A percentile compares a stretch with the other conserved stretches of the same genome.
Evolutionary conservation across 2,113 vertebrate genomes (phyloP).

Genomic region (Corythornis vintsioides): DNA sequence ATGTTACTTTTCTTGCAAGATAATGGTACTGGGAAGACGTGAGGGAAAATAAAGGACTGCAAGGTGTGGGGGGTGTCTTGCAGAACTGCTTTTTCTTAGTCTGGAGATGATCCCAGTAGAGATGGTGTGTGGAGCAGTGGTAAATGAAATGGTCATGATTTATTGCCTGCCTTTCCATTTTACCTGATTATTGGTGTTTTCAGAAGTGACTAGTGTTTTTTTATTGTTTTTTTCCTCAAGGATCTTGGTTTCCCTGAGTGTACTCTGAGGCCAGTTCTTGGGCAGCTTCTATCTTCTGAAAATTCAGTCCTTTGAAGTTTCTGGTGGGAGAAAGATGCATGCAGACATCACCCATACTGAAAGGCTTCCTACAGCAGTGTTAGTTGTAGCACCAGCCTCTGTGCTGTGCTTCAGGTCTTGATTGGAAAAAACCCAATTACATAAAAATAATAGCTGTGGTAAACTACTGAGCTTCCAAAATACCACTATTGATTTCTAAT

Average conservation of each 20-base stretch:
- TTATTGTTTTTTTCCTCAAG: not conserved
- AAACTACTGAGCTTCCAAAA: not conserved
- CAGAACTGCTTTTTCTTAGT: not conserved
- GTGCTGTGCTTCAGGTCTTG: accelerated
- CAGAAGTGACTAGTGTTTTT: not conserved
- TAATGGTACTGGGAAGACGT: not conserved
- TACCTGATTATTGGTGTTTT: not conserved
- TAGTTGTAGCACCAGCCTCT: not conserved
- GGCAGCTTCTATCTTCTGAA: not conserved
- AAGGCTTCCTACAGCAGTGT: not conserved
- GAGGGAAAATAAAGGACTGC: not conserved
- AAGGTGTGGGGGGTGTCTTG: not conserved
- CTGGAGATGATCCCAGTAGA: not conserved
- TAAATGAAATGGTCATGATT: not conserved
- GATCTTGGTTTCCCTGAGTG: not conserved
- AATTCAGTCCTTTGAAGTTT: not conserved
- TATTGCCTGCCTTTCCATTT: not conserved
- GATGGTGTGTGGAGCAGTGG: not conserved
- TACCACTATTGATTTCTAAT: not conserved
- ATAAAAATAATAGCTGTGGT: not conserved
- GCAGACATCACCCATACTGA: not conserved
- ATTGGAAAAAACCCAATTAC: not conserved
- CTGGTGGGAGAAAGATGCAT: not conserved
- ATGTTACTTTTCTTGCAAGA: not conserved
- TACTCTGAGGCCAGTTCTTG: not conserved